Base-by-base conservation (phyloP, 2,797 vertebrate species). In the Typhlichthys eigenmanni region DNA sequence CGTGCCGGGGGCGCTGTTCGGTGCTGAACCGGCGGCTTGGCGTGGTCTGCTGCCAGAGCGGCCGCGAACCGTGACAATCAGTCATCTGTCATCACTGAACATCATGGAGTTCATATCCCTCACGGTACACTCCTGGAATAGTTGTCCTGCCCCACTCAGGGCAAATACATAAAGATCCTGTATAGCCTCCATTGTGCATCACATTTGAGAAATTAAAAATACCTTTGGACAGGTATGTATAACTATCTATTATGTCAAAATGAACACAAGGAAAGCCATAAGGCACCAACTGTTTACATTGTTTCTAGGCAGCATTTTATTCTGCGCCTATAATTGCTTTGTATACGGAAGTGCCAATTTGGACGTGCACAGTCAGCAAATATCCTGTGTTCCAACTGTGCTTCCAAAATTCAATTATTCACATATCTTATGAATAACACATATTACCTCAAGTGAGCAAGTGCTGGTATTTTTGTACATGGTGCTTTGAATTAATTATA, bases 321-420 rank as follows among this genome's bases (percentile, higher is more conserved):
- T 47, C 11, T 47, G 47, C 12, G 1, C 13, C 11, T 48, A n/a
- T 48, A 80, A 83, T 84, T 84, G 69, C 64, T 68, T 66, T 71
- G 70, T 79, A 66, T 66, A 47, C 32, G 17, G 67, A 81, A 84
- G 71, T 80, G 68, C 84, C 70, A 84, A 79, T 12, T 8, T 10
- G 3, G 10, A 56, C 7, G 72, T 75, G 67, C 71, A 62, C 65
- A 79, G 76, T 90, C 87, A 88, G 89, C 89, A 87, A 83, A 85
- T 80, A 69, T 46, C 13, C 64, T 54, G 54, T 52, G 63, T 71
- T 84, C 76, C 75, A 64, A 80, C 68, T 56, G 64, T 64, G 72
- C 64, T 89, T 79, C 74, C 81, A 76, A 84, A 87, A 70, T 71
- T 91, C 85, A 89, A 89, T 91, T 86, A 91, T 91, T 91, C 81